Evolutionary conservation across 2,888 invertebrate genomes (phyloP).

Genomic region (Myathropa florea): DNA sequence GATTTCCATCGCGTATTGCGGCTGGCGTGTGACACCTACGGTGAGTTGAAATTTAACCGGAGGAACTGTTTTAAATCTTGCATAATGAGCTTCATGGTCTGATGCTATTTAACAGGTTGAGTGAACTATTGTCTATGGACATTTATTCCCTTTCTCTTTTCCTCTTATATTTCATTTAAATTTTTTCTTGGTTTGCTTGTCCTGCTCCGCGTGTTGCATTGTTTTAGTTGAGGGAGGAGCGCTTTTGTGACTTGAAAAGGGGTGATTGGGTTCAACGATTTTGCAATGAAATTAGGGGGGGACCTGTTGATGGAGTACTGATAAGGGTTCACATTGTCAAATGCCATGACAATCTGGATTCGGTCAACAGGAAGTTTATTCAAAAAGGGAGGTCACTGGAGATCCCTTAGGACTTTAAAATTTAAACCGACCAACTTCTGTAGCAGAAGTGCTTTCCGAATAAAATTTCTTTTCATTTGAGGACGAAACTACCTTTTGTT

Average conservation of each 20-base stretch:
- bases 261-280: conserved; percentile 53
- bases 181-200: not conserved
- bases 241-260: not conserved
- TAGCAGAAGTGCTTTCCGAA: too few species aligned
- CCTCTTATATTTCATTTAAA: not conserved
- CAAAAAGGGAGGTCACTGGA: too few species aligned
- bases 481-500: too few species aligned
- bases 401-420: too few species aligned
- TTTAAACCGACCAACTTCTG: too few species aligned
- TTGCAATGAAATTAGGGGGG: conserved; percentile 24
- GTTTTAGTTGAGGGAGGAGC: conserved; percentile 1
- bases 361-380: not conserved
- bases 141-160: not conserved
- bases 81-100: conserved; percentile 66
- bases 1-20: not conserved
- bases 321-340: conserved; percentile 9
- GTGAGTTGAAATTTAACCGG: not conserved
- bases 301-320: conserved; percentile 32
- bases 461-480: too few species aligned
- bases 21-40: not conserved
- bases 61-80: conserved; percentile 23
- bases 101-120: conserved; percentile 55
- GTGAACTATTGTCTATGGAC: conserved; percentile 49
- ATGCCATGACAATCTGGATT: not conserved
- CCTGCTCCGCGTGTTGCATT: not conserved